A percentile compares a stretch with the other conserved stretches of the same genome.
phyloP scores from a whole-genome alignment of 2,888 invertebrate species.

The Melanophora roralis region DNA sequence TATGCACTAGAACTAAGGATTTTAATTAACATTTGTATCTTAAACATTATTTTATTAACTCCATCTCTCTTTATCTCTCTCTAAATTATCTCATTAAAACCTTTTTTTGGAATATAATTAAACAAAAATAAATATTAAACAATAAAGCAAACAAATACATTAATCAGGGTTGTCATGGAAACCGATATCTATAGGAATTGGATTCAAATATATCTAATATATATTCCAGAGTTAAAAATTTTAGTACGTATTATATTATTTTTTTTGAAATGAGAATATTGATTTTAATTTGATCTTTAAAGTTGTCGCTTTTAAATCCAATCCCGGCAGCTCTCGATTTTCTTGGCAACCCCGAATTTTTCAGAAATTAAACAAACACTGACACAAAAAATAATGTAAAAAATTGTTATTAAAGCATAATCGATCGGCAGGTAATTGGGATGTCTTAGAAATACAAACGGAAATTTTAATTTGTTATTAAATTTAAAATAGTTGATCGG shows the following conservation, averaged over 20 bases:
- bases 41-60: background rate
- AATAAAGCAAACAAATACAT: too few relatives aligned
- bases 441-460: constrained; percentile 36
- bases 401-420: constrained; percentile 64
- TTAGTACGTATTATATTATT: too few relatives aligned
- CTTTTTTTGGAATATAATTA: constrained; percentile 23
- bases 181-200: too few relatives aligned
- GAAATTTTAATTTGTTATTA: background rate
- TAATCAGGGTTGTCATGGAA: too few relatives aligned
- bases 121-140: constrained; percentile 28
- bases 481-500: constrained; percentile 70
- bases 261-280: too few relatives aligned
- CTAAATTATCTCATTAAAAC: background rate
- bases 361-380: constrained; percentile 37
- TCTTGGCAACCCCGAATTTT: constrained; percentile 39
- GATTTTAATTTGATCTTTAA: too few relatives aligned
- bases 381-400: constrained; percentile 63
- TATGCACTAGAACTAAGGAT: background rate
- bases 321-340: too few relatives aligned
- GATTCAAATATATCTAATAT: too few relatives aligned
- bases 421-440: constrained; percentile 61
- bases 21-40: background rate
- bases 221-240: too few relatives aligned
- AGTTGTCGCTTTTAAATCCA: too few relatives aligned
- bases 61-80: background rate